These are phyloP conservation scores for Forbesichthys agassizii DNA, from an alignment of 2,113 vertebrate genomes.

Conservation along the genomic window DNA sequence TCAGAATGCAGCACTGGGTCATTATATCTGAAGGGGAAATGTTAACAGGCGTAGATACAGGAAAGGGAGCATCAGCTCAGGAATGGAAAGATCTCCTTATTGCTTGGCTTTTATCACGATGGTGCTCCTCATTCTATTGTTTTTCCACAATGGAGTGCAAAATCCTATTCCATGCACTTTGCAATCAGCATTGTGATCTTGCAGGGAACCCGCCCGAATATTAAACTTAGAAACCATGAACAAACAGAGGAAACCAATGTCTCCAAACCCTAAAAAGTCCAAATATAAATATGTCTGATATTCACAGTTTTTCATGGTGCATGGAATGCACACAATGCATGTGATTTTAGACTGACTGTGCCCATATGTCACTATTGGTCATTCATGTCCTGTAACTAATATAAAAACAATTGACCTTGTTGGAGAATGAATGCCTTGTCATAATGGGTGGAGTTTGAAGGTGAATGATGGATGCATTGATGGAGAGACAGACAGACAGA, in stretches of 20 bases:
- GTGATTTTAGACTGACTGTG: slow-evolving; percentile 32
- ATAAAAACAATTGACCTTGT: neutral
- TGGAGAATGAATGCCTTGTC: neutral
- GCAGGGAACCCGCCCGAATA: slow-evolving; percentile 2
- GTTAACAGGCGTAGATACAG: too few relatives aligned
- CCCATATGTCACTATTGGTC: slow-evolving; percentile 40
- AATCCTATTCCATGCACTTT: slow-evolving; percentile 1
- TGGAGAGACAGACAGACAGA: neutral
- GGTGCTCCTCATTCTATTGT: slow-evolving; percentile 5
- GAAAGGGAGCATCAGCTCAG: too few relatives aligned
- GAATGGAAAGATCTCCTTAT: too few relatives aligned
- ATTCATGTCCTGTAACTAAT: slow-evolving; percentile 31
- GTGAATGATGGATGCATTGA: neutral
- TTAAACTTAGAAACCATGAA: slow-evolving; percentile 56
- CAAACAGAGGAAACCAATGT: slow-evolving; percentile 64
- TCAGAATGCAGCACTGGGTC: too few relatives aligned
- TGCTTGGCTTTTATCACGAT: too few relatives aligned
- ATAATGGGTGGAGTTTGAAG: neutral
- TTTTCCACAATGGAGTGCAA: slow-evolving; percentile 20
- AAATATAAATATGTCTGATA: slow-evolving; percentile 54
- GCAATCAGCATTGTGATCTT: slow-evolving; percentile 25
- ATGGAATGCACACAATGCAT: slow-evolving; percentile 51
- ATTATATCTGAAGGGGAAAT: neutral
- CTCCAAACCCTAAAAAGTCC: slow-evolving; percentile 29
- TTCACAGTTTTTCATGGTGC: slow-evolving; percentile 19